Percentiles rank a stretch among this genome's conserved stretches.
Conservation (phyloP, 2,888 invertebrate genomes). For the Drosophila barbarae region DNA sequence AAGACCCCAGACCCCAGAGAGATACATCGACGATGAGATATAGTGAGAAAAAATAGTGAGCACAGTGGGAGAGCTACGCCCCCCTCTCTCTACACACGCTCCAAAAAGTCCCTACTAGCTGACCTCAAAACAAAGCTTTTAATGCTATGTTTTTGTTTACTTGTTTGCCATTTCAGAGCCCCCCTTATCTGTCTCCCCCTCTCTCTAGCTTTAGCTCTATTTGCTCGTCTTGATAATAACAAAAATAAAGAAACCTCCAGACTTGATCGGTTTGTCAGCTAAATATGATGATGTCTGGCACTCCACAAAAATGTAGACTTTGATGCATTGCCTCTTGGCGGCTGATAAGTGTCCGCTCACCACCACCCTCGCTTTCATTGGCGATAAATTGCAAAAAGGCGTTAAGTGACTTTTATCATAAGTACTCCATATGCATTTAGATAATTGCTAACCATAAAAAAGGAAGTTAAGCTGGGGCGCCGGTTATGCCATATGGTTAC, state of each 20-base stretch:
- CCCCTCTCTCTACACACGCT: slow-evolving; percentile 31
- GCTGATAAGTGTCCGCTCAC: slow-evolving; percentile 38
- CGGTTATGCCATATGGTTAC: background rate
- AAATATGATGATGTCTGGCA: slow-evolving; percentile 39
- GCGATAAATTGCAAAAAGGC: slow-evolving; percentile 13
- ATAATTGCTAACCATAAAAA: slow-evolving; percentile 28
- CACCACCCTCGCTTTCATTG: slow-evolving; percentile 41
- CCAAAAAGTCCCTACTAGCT: slow-evolving; percentile 22
- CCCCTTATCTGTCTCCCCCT: slow-evolving; percentile 19
- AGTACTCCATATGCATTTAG: slow-evolving; percentile 19
- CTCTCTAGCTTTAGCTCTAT: slow-evolving; percentile 2
- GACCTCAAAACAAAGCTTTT: slow-evolving; percentile 61
- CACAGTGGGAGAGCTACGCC: slow-evolving; percentile 12
- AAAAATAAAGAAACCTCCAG: slow-evolving; percentile 24
- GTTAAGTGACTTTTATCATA: slow-evolving; percentile 29
- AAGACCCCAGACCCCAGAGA: slow-evolving; percentile 1
- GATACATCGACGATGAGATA: background rate
- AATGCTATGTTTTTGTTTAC: slow-evolving; percentile 41
- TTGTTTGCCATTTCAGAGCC: slow-evolving; percentile 33
- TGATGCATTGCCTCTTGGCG: slow-evolving; percentile 46
- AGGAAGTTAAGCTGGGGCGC: background rate
- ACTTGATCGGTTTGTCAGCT: slow-evolving; percentile 34
- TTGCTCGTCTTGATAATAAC: slow-evolving; percentile 25
- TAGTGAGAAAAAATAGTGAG: slow-evolving; percentile 1
- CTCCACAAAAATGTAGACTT: slow-evolving; percentile 27